Evolutionary conservation across 2,888 invertebrate genomes (phyloP).

Genomic region (Dryobota labecula): DNA sequence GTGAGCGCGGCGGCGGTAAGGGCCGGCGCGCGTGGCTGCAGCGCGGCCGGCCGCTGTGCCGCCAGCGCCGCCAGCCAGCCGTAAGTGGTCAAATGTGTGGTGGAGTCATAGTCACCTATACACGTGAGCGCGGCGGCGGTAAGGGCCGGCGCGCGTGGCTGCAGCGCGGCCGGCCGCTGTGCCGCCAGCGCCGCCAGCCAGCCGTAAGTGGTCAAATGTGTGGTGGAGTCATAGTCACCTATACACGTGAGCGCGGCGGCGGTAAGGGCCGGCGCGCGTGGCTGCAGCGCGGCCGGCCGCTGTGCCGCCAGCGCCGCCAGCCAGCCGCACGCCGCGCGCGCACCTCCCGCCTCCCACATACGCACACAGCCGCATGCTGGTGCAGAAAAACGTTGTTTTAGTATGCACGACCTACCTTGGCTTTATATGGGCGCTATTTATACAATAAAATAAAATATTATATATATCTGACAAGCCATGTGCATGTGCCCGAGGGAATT

Average conservation of each 20-base stretch:
- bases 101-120: conserved; percentile 23
- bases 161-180: too few species aligned
- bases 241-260: conserved; percentile 63
- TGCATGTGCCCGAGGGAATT: neutral
- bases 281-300: conserved; percentile 80
- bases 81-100: too few species aligned
- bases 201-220: too few species aligned
- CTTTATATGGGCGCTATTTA: too few species aligned
- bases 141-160: conserved; percentile 79
- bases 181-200: too few species aligned
- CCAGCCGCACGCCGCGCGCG: conserved; percentile 84
- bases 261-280: conserved; percentile 78
- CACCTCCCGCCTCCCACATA: conserved; percentile 82
- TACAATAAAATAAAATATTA: too few species aligned
- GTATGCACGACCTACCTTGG: neutral
- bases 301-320: conserved; percentile 78
- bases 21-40: too few species aligned
- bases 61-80: too few species aligned
- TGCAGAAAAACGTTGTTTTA: neutral
- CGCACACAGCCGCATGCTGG: conserved; percentile 78
- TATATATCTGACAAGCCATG: neutral
- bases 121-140: conserved; percentile 69
- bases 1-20: too few species aligned
- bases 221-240: conserved; percentile 19
- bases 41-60: too few species aligned